Conservation (phyloP, 2,113 vertebrate species). For the Larimichthys polyactis region DNA sequence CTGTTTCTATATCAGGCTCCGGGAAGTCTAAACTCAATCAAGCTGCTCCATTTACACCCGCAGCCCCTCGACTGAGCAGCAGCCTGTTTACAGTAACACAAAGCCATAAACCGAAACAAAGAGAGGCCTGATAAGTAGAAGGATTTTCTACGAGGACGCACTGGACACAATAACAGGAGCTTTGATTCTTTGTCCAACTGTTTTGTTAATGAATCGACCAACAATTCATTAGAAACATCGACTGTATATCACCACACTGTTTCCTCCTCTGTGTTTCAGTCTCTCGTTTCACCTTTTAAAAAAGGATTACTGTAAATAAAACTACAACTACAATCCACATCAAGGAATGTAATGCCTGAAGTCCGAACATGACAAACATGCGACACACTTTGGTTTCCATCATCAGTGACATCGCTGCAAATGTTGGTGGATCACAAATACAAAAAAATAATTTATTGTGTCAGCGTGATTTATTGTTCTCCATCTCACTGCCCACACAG, state of each 20-base stretch:
- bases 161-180: slow-evolving; percentile 22
- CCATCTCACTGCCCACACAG: background rate
- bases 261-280: background rate
- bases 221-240: background rate
- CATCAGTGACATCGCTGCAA: background rate
- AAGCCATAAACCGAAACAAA: slow-evolving; percentile 29
- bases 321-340: too few species aligned
- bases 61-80: background rate
- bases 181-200: slow-evolving; percentile 54
- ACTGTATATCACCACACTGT: background rate
- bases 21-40: slow-evolving; percentile 40
- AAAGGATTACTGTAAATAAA: background rate
- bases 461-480: background rate
- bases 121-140: background rate
- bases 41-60: slow-evolving; percentile 11
- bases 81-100: slow-evolving; percentile 35
- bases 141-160: background rate
- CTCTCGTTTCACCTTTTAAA: background rate
- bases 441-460: background rate
- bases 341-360: too few species aligned
- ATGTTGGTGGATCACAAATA: background rate
- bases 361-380: background rate
- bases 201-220: slow-evolving; percentile 9
- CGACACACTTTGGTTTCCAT: background rate
- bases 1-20: slow-evolving; percentile 45